A percentile compares a stretch with the other conserved stretches of the same genome.
These are phyloP conservation scores for Galerucella nymphaeae DNA, from an alignment of 2,888 invertebrate species.

Conservation along the genomic window DNA sequence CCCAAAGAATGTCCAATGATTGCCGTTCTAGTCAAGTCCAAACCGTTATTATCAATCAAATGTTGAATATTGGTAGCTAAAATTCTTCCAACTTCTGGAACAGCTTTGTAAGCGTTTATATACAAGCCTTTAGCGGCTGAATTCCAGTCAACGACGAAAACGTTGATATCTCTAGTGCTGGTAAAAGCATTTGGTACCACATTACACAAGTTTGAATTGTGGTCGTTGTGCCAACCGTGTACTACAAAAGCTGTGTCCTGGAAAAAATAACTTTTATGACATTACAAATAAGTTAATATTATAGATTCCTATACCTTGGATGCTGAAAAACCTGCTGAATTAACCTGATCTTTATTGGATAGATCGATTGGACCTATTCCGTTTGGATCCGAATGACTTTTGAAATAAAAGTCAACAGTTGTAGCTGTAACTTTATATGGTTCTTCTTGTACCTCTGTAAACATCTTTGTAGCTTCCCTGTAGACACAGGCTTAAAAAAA, in stretches of 20 bases:
- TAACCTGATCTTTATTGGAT: neutral
- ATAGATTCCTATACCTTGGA: neutral
- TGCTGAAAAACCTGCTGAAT: neutral
- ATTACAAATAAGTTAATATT: neutral
- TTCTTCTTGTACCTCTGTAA: neutral
- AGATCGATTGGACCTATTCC: neutral
- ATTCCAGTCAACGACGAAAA: conserved; percentile 59
- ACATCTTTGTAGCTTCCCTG: neutral
- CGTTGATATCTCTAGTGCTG: conserved; percentile 52
- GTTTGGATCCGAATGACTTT: neutral
- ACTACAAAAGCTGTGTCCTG: conserved; percentile 53
- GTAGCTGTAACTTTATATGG: neutral
- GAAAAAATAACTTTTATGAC: neutral
- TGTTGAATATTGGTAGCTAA: conserved; percentile 46
- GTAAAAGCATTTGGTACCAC: conserved; percentile 51
- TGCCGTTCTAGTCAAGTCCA: conserved; percentile 46
- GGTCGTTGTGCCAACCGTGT: conserved; percentile 58
- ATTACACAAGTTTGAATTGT: conserved; percentile 49
- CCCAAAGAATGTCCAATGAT: conserved; percentile 56
- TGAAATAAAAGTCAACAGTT: neutral
- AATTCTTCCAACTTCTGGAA: conserved; percentile 49
- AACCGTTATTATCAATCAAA: conserved; percentile 39
- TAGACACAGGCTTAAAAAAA: neutral
- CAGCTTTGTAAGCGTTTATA: conserved; percentile 42
- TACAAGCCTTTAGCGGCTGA: conserved; percentile 38